A percentile compares a stretch with the other conserved stretches of the same genome.
Conservation (phyloP, 2,888 invertebrate species). For the Cerastoderma edule region DNA sequence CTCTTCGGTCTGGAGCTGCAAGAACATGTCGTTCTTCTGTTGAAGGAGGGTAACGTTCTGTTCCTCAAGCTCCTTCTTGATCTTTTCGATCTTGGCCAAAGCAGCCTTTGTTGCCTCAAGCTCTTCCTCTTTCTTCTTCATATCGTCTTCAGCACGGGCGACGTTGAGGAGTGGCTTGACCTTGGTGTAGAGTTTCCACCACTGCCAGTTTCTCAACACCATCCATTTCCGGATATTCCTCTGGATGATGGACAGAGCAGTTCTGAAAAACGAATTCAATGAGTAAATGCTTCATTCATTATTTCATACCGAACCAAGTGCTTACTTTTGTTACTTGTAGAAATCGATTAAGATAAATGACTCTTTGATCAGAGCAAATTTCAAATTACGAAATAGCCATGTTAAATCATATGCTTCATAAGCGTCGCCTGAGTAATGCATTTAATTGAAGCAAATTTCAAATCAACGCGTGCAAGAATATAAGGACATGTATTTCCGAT, state of each 20-base stretch:
- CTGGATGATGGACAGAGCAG: conserved; percentile 98
- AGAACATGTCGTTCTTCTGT: conserved; percentile 96
- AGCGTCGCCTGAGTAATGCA: too few species aligned
- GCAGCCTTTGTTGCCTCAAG: conserved; percentile 97
- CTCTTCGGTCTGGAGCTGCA: conserved; percentile 95
- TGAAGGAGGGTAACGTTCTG: conserved; percentile 96
- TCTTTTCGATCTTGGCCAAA: conserved; percentile 96
- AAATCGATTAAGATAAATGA: too few species aligned
- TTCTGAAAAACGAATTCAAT: conserved; percentile 84
- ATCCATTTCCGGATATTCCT: conserved; percentile 99
- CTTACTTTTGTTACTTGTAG: too few species aligned
- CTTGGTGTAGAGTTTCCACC: conserved; percentile 98
- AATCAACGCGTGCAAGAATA: too few species aligned
- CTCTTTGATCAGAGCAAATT: too few species aligned
- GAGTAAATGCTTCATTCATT: too few species aligned
- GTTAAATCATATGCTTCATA: too few species aligned
- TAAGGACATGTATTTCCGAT: too few species aligned
- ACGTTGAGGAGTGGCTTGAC: conserved; percentile 96
- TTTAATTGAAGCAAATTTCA: too few species aligned
- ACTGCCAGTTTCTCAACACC: conserved; percentile 99
- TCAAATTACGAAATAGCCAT: too few species aligned
- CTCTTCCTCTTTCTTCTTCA: conserved; percentile 98
- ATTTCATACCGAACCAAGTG: too few species aligned
- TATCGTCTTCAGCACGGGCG: conserved; percentile 99
- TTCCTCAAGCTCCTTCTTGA: conserved; percentile 97